Evolutionary conservation across 2,797 vertebrate genomes (phyloP).

Genomic region (Protonibea diacanthus): DNA sequence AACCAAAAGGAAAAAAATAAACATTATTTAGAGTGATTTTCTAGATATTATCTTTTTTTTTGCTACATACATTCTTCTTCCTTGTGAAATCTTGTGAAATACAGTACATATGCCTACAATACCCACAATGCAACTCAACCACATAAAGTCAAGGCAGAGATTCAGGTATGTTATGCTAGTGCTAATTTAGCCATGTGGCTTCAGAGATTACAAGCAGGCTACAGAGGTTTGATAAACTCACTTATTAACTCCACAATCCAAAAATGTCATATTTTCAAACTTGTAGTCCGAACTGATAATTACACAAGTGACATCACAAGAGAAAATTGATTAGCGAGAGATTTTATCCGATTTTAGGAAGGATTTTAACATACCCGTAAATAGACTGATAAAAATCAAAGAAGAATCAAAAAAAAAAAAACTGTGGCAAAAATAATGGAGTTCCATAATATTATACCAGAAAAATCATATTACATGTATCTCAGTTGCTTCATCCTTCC

Average conservation of each 20-base stretch:
- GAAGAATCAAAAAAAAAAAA: no score
- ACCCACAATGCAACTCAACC: neutral
- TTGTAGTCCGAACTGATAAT: neutral
- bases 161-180: neutral
- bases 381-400: no score
- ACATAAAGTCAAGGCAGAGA: neutral
- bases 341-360: neutral
- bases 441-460: neutral
- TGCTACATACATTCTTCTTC: neutral
- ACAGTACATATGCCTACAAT: neutral
- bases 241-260: neutral
- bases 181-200: neutral
- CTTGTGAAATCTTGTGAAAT: neutral
- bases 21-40: no score
- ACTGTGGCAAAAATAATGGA: neutral
- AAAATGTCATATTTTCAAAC: neutral
- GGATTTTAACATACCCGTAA: no score
- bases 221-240: neutral
- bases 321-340: neutral
- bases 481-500: neutral
- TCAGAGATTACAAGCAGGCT: neutral
- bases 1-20: neutral
- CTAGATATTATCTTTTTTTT: neutral
- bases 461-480: neutral
- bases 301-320: neutral